Conservation (phyloP, 2,113 vertebrate species). For the Connochaetes taurinus region DNA sequence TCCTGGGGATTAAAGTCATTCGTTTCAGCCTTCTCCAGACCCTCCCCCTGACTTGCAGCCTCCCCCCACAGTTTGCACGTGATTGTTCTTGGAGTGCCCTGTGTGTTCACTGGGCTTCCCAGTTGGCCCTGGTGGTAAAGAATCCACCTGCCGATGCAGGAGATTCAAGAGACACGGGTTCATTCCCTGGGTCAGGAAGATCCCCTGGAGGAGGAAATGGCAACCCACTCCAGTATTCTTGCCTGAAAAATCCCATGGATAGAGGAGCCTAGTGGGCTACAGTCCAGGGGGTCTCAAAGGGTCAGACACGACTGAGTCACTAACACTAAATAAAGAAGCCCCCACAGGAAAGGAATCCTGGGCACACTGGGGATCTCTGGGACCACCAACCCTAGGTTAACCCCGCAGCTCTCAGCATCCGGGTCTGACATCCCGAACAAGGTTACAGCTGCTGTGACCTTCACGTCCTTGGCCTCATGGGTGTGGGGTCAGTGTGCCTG, state of each 20-base stretch:
- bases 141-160: neutral
- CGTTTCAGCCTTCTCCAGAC: rapidly evolving
- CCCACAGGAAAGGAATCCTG: rapidly evolving
- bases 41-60: neutral
- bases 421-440: rapidly evolving
- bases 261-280: neutral
- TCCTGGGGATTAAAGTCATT: rapidly evolving
- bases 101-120: neutral
- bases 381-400: rapidly evolving
- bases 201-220: neutral
- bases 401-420: rapidly evolving
- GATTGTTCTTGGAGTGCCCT: rapidly evolving
- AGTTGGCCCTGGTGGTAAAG: neutral
- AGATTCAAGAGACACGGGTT: neutral
- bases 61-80: rapidly evolving
- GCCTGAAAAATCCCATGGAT: neutral
- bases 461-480: rapidly evolving
- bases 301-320: neutral
- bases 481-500: rapidly evolving
- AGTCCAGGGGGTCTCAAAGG: neutral
- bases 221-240: neutral
- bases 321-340: neutral
- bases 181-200: neutral
- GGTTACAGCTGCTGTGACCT: rapidly evolving
- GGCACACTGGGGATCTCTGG: rapidly evolving